A percentile compares a stretch with the other conserved stretches of the same genome.
These are phyloP conservation scores for Spheniscus humboldti DNA, from an alignment of 2,797 vertebrate genomes.

Conservation along the genomic window DNA sequence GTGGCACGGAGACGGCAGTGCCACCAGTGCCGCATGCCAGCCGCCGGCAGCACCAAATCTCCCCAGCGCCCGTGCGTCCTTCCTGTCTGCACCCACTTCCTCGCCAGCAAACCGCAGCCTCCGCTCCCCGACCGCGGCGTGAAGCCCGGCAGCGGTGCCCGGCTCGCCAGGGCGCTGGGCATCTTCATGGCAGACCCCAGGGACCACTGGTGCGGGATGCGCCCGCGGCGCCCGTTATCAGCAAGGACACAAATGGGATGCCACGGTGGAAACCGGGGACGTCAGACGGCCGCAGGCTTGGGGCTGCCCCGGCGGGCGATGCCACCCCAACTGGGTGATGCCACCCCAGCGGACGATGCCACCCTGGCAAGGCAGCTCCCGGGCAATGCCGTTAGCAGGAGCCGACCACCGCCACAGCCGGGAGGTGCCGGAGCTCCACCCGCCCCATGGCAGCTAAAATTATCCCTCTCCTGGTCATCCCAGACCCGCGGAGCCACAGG, in stretches of 20 bases:
- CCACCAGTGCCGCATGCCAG: not conserved
- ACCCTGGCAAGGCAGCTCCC: not conserved
- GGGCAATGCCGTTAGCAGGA: not conserved
- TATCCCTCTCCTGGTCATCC: not conserved
- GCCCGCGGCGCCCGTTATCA: not conserved
- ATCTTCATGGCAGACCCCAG: rapidly evolving
- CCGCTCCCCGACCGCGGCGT: not conserved
- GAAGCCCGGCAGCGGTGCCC: not conserved
- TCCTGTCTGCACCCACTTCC: constrained; percentile 10
- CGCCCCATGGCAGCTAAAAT: not conserved
- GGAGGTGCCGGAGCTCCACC: not conserved
- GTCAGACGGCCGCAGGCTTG: rapidly evolving
- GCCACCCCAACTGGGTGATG: not conserved
- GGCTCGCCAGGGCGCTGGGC: rapidly evolving
- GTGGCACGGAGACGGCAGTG: not conserved
- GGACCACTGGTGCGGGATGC: rapidly evolving
- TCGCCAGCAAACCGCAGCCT: not conserved
- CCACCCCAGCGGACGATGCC: not conserved
- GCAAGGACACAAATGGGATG: not conserved
- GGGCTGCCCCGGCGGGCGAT: not conserved
- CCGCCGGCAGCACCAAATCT: not conserved
- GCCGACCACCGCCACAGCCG: not conserved
- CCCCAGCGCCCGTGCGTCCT: not conserved
- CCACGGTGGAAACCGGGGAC: not conserved
- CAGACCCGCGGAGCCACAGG: not conserved